Evolutionary conservation across 1,140 invertebrate species (phyloP), one percentile per base, ranked within the genome.

Genomic region (Bombyx mandarina): DNA sequence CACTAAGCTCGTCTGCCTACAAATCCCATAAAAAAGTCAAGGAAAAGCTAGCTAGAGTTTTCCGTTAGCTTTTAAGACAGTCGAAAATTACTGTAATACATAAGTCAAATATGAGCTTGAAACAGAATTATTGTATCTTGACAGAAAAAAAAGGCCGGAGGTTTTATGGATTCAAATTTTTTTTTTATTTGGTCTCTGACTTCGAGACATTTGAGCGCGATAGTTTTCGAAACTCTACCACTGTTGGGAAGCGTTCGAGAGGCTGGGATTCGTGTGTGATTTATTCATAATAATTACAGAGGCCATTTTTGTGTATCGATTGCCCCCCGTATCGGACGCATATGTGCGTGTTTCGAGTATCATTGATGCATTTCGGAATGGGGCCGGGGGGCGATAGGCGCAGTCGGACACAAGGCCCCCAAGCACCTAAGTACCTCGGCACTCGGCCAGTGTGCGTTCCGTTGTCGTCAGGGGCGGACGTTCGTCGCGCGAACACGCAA

Each of bases 311-410:
- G 76, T 73, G 73, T 72, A 83, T 83, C 79, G 79, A 81, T 83
- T 82, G 77, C 79, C 74, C 73, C 65, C 69, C 50, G 50, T 57
- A 60, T 63, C 58, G 56, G 56, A 63, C 52, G 71, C 72, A 71
- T 71, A 77, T 79, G 80, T 82, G 82, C 77, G 82, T 82, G 74
- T 77, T 79, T 80, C 69, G 78, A 81, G 79, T 86, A 78, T 81
- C 80, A 83, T 82, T 86, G 82, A 86, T 83, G 83, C 83, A 83
- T 79, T 80, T 84, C 77, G 79, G 77, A 78, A 68, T 81, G 80
- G 73, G 75, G 75, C 58, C 73, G 69, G 69, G 78, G 78, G 79
- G 79, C 59, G 58, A 75, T 74, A 76, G 75, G 66, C 77, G 71
- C 72, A 68, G 69, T 76, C 72, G 75, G 82, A 81, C 83, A 81